phyloP scores from a whole-genome alignment of 2,888 invertebrate genomes.

The Nymphalis urticae region DNA sequence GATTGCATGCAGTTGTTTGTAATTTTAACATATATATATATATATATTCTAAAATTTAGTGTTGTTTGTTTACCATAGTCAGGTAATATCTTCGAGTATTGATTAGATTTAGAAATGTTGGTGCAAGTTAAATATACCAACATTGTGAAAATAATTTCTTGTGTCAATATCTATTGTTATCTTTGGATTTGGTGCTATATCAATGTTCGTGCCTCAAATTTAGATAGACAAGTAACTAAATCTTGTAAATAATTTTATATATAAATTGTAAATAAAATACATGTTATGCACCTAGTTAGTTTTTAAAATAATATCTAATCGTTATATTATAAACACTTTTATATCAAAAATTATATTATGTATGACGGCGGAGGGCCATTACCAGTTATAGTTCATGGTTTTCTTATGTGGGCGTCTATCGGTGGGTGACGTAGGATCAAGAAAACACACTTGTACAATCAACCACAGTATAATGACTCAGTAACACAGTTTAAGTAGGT shows the following conservation, averaged over 20 bases:
- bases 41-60: too few species aligned
- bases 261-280: conserved; percentile 25
- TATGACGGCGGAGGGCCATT: too few species aligned
- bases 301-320: background rate
- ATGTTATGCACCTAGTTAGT: conserved; percentile 16
- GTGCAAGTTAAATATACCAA: background rate
- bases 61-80: background rate
- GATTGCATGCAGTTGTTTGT: too few species aligned
- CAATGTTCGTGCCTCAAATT: conserved; percentile 74
- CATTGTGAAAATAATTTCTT: background rate
- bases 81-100: background rate
- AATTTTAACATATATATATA: too few species aligned
- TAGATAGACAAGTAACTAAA: conserved; percentile 45
- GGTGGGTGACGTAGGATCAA: too few species aligned
- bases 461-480: too few species aligned
- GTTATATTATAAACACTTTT: background rate
- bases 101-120: background rate
- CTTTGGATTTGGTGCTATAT: conserved; percentile 68
- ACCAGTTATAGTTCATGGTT: too few species aligned
- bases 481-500: too few species aligned
- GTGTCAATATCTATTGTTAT: conserved; percentile 42
- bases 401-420: too few species aligned
- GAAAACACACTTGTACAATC: too few species aligned
- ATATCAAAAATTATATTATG: too few species aligned
- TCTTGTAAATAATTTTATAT: conserved; percentile 42